These are phyloP conservation scores for Lepidochrysops patricia DNA, from an alignment of 2,888 invertebrate species.

Conservation along the genomic window DNA sequence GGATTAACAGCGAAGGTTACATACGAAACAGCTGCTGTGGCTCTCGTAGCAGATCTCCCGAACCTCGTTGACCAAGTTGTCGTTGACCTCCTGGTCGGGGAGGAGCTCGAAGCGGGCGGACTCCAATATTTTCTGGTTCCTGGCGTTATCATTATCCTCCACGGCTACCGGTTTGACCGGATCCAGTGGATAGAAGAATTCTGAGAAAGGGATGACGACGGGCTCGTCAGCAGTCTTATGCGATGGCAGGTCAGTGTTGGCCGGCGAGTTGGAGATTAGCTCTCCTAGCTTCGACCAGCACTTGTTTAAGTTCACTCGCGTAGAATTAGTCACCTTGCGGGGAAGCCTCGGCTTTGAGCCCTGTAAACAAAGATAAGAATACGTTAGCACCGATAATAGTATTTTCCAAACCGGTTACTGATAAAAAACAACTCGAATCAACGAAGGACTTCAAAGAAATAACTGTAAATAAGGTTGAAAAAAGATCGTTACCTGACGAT, in stretches of 20 bases:
- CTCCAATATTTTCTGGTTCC: constrained; percentile 63
- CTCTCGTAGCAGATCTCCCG: constrained; percentile 69
- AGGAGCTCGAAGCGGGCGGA: constrained; percentile 55
- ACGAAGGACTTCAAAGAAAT: background rate
- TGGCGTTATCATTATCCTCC: constrained; percentile 61
- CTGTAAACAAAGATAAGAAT: constrained; percentile 54
- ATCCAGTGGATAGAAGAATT: constrained; percentile 57
- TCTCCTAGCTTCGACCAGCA: constrained; percentile 78
- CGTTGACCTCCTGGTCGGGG: constrained; percentile 61
- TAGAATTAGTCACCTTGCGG: constrained; percentile 69
- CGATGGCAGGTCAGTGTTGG: constrained; percentile 63
- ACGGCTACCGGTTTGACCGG: constrained; percentile 57
- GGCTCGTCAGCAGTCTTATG: constrained; percentile 66
- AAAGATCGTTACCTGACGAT: constrained; percentile 66
- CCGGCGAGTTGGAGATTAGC: constrained; percentile 62
- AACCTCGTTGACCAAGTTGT: constrained; percentile 75
- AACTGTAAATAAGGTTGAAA: constrained; percentile 15
- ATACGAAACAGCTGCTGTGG: constrained; percentile 56
- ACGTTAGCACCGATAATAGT: constrained; percentile 5
- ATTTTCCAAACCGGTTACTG: background rate
- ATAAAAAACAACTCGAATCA: background rate
- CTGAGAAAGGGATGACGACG: constrained; percentile 53
- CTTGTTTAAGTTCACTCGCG: constrained; percentile 77
- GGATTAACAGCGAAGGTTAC: constrained; percentile 57
- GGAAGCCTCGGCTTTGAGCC: constrained; percentile 73